Evolutionary conservation across 1,140 invertebrate species (phyloP), one percentile per base, ranked within the genome.

Genomic region (Meloidogyne exigua): DNA sequence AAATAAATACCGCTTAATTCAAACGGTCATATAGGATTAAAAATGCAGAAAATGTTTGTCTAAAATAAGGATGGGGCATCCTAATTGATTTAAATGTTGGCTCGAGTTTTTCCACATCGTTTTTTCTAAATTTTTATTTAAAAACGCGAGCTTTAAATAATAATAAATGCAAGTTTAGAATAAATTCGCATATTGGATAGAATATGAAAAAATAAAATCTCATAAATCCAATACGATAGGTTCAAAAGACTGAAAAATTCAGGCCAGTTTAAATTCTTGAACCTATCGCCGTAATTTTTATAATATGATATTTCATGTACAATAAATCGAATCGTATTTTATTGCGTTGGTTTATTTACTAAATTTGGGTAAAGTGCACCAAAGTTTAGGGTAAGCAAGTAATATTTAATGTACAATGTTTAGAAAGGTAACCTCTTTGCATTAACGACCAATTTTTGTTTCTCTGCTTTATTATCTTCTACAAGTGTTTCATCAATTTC

Each of bases 191-290:
- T 32, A 32, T 2, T 44, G 13, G 10, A 44, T 5, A 49, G 12
- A 49, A 49, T 49, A 49, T 49, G 44, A 49, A 49, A 49, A 49
- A 49, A 49, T 49, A 49, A 49, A 49, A 49, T 49, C 44, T 49
- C 44, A 49, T 15, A 49, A 49, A 42, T 42, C 39, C 2, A 42
- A 2, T 18, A 18, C 18, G 18, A 49, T 18, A 18, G 44, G 0
- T 49, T 49, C 18, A 18, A 49, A 49, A 18, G 18, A 13, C 44
- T 15, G 15, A 49, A 49, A 18, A n/a, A n/a, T n/a, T n/a, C n/a
- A n/a, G n/a, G n/a, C n/a, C n/a, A n/a, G n/a, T n/a, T n/a, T n/a
- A n/a, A 44, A 12, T 44, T 44, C 2, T 49, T 15, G 44, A 49
- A 49, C 44, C 3, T 49, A 49, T 49, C 44, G 15, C 12, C 18